Base-by-base conservation (phyloP, 2,888 invertebrate species). In the Patella pellucida region DNA sequence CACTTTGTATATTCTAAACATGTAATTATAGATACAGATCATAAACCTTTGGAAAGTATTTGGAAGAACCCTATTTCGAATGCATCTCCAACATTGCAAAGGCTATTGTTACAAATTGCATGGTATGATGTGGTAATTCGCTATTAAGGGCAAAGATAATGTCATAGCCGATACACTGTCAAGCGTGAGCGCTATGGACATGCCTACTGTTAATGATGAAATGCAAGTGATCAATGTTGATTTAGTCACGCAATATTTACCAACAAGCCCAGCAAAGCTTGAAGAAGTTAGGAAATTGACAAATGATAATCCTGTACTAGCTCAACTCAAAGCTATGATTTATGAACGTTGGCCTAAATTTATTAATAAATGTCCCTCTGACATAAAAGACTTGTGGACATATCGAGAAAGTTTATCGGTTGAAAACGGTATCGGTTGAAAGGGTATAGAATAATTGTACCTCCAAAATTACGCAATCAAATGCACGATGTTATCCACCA, bases 11-110 rank as follows among this genome's bases (percentile, higher is more conserved):
- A 79, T 73, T 76, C 76, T n/a, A 71, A 77, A 19, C 72, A 77
- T 41, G 76, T 79, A 9, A 62, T 50, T 15, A 76, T 81, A 14
- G 78, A 80, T 73, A 75, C 72, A n/a, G 82, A 80, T 62, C 80
- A 82, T 56, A 76, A 78, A 71, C 79, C 80, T 16, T 73, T 79
- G 19, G 78, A 79, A 72, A 72, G 71, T 50, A 75, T 81, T 16
- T 41, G 51, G 15, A 76, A 77, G 62, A 78, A 78, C 31, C 41
- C 78, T 3, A 27, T 78, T 15, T 56, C 23, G 41, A 31, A 41
- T 11, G 76, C 77, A 3, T 75, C 73, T 16, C 70, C 76, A 5
- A 67, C 76, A 51, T 72, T 81, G 16, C 81, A 81, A n/a, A 71
- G 79, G 15, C 79, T 79, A 75, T 16, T 79, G 31, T 56, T 81